Evolutionary conservation across 2,113 vertebrate species (phyloP).

Genomic region (Baryphthengus martii): DNA sequence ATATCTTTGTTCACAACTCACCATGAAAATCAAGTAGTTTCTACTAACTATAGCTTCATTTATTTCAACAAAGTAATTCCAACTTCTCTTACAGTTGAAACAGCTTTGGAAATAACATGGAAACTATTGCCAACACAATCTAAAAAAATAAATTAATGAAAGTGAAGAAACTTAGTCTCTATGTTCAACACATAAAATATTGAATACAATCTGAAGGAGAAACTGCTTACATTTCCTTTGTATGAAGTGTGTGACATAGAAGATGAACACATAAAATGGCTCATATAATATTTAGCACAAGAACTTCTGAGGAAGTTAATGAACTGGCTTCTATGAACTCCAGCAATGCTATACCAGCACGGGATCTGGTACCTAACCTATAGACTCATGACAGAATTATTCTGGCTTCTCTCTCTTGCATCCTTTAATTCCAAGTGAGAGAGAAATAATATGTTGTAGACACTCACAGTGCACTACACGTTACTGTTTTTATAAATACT

Average conservation of each 20-base stretch:
- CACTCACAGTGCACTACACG: accelerated
- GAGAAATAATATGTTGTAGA: not conserved
- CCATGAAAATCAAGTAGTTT: not conserved
- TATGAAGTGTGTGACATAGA: not conserved
- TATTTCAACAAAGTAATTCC: not conserved
- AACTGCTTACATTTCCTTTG: not conserved
- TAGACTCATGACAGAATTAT: not conserved
- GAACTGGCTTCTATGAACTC: not conserved
- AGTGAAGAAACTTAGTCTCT: not conserved
- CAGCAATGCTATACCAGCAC: not conserved
- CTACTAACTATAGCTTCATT: not conserved
- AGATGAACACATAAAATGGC: not conserved
- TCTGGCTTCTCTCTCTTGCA: not conserved
- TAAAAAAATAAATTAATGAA: not conserved
- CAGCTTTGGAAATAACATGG: not conserved
- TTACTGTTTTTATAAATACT: not conserved
- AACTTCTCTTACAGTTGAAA: not conserved
- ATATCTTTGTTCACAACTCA: not conserved
- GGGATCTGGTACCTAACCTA: not conserved
- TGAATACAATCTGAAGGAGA: not conserved
- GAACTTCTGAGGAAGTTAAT: not conserved
- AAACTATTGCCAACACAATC: not conserved
- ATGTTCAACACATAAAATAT: not conserved
- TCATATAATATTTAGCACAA: constrained; percentile 8
- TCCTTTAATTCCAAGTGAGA: not conserved